Evolutionary conservation across 2,888 invertebrate species (phyloP).

Genomic region (Coleophora flavipennella): DNA sequence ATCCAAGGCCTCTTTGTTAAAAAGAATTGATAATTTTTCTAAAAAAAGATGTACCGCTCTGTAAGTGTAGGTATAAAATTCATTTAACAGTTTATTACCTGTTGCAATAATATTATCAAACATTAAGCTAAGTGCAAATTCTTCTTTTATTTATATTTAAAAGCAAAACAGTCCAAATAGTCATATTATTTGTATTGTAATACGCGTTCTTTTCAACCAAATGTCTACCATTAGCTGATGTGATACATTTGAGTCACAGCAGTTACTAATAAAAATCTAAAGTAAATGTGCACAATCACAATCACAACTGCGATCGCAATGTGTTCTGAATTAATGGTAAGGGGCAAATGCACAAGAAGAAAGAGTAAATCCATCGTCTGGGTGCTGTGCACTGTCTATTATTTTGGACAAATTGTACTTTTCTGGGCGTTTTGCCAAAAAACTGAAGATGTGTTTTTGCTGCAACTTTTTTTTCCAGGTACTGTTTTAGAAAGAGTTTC

Average conservation of each 20-base stretch:
- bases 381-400: slow-evolving; percentile 1
- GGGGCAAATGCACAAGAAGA: background rate
- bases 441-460: slow-evolving; percentile 2
- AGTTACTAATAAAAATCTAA: no score
- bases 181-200: no score
- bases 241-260: background rate
- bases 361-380: slow-evolving; percentile 4
- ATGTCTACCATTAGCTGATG: slow-evolving; percentile 11
- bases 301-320: no score
- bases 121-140: no score
- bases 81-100: no score
- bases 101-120: no score
- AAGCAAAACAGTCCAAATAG: slow-evolving; percentile 13
- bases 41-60: no score
- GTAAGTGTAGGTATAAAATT: no score
- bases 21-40: no score
- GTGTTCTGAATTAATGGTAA: background rate
- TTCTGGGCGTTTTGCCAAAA: slow-evolving; percentile 8
- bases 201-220: no score
- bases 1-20: no score
- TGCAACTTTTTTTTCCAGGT: slow-evolving; percentile 4
- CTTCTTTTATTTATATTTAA: slow-evolving; percentile 27
- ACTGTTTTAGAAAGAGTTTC: no score
- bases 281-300: background rate
- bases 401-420: slow-evolving; percentile 2